These are phyloP conservation scores for Drosophila biarmipes DNA, from an alignment of 1,140 invertebrate genomes.

Conservation along the genomic window DNA sequence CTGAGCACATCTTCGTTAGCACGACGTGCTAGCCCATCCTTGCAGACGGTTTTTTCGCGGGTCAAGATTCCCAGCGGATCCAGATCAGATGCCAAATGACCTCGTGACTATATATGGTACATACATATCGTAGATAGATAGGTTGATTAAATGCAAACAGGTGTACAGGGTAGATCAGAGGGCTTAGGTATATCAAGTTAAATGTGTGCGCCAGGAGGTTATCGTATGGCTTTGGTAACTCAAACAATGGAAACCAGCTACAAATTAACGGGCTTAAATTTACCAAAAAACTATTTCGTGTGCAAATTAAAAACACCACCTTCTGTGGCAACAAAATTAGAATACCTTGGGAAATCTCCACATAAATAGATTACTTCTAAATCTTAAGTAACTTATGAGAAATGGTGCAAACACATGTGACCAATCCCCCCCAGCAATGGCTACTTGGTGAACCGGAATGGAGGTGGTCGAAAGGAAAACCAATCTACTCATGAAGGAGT, in stretches of 20 bases:
- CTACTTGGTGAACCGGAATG: slow-evolving; percentile 28
- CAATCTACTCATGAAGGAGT: slow-evolving; percentile 30
- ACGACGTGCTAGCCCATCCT: slow-evolving; percentile 86
- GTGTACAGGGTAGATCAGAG: slow-evolving; percentile 30
- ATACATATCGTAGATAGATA: slow-evolving; percentile 54
- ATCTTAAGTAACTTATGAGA: slow-evolving; percentile 1
- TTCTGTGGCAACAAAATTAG: slow-evolving; percentile 3
- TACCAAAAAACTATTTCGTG: slow-evolving; percentile 22
- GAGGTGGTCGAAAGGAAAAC: slow-evolving; percentile 24
- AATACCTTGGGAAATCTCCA: neutral
- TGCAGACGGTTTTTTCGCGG: slow-evolving; percentile 79
- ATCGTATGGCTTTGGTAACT: slow-evolving; percentile 23
- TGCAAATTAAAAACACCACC: slow-evolving; percentile 23
- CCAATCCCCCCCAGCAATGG: slow-evolving; percentile 9
- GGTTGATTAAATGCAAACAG: slow-evolving; percentile 49
- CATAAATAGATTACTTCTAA: neutral
- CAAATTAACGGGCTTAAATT: slow-evolving; percentile 20
- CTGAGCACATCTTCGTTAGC: slow-evolving; percentile 85
- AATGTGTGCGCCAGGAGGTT: slow-evolving; percentile 12
- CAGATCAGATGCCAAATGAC: slow-evolving; percentile 97
- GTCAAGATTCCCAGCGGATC: slow-evolving; percentile 94
- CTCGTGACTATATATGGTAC: slow-evolving; percentile 90
- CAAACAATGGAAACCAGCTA: slow-evolving; percentile 36
- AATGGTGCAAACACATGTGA: slow-evolving; percentile 27
- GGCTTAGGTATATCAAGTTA: slow-evolving; percentile 36